These are phyloP conservation scores for Chelonus insularis DNA, from an alignment of 1,140 invertebrate genomes.

Conservation along the genomic window DNA sequence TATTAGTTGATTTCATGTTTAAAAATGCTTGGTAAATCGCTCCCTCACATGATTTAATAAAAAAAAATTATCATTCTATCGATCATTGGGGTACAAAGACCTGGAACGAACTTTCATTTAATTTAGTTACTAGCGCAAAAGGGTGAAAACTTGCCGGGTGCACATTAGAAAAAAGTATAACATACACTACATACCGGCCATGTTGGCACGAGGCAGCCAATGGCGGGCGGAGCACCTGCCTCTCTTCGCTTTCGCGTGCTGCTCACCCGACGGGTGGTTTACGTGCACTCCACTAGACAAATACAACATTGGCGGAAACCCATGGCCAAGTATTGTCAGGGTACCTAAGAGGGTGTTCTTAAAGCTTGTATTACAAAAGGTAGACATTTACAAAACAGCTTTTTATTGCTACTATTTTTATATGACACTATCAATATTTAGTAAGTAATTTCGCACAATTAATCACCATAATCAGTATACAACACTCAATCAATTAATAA, in stretches of 20 bases:
- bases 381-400: neutral
- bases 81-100: too few relatives aligned
- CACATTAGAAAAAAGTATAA: slow-evolving; percentile 4
- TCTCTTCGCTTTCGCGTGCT: slow-evolving; percentile 45
- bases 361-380: slow-evolving; percentile 1
- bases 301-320: slow-evolving; percentile 10
- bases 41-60: too few relatives aligned
- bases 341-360: neutral
- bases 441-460: too few relatives aligned
- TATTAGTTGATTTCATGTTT: too few relatives aligned
- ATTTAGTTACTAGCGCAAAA: neutral
- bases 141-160: slow-evolving; percentile 15
- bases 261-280: slow-evolving; percentile 18
- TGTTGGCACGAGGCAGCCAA: slow-evolving; percentile 58
- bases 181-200: slow-evolving; percentile 46
- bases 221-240: slow-evolving; percentile 59
- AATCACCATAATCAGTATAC: too few relatives aligned
- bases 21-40: too few relatives aligned
- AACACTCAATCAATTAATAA: too few relatives aligned
- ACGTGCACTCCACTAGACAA: slow-evolving; percentile 5
- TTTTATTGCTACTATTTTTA: too few relatives aligned
- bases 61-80: too few relatives aligned
- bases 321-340: slow-evolving; percentile 10
- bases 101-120: neutral
- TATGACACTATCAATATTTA: too few relatives aligned